phyloP scores from a whole-genome alignment of 1,140 invertebrate genomes.

The Heliconius himera region DNA sequence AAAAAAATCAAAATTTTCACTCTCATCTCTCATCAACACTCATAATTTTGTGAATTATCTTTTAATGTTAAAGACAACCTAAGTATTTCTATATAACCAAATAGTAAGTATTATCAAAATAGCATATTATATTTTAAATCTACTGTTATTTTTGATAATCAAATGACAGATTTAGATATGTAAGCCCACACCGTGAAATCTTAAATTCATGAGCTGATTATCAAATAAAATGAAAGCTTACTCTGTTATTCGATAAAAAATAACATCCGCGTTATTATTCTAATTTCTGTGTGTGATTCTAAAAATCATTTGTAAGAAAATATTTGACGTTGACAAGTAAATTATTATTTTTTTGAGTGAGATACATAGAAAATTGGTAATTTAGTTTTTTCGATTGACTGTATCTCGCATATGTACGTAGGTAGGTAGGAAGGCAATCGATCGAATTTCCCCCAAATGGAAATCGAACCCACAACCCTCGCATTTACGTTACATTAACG shows the following conservation, averaged over 20 bases:
- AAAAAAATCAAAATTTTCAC: too few species aligned
- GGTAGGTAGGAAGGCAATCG: too few species aligned
- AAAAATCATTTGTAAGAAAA: conserved; percentile 9
- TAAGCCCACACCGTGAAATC: conserved; percentile 58
- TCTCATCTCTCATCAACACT: too few species aligned
- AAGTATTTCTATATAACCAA: neutral
- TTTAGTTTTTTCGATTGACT: too few species aligned
- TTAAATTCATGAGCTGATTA: conserved; percentile 53
- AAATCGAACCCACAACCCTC: too few species aligned
- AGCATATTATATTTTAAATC: neutral
- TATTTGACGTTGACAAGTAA: neutral
- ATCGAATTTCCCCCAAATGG: too few species aligned
- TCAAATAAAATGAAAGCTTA: neutral
- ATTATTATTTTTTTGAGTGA: neutral
- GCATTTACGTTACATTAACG: too few species aligned
- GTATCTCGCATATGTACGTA: too few species aligned
- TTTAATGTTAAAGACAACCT: too few species aligned
- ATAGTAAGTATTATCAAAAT: neutral
- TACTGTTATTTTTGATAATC: neutral
- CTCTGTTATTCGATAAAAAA: conserved; percentile 4
- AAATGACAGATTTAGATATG: conserved; percentile 32
- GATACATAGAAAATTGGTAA: neutral
- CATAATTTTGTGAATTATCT: too few species aligned
- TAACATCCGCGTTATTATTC: neutral
- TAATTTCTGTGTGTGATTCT: neutral